A percentile compares a stretch with the other conserved stretches of the same genome.
Evolutionary conservation across 2,888 invertebrate genomes (phyloP).

Genomic region (Psylliodes chrysocephalus): DNA sequence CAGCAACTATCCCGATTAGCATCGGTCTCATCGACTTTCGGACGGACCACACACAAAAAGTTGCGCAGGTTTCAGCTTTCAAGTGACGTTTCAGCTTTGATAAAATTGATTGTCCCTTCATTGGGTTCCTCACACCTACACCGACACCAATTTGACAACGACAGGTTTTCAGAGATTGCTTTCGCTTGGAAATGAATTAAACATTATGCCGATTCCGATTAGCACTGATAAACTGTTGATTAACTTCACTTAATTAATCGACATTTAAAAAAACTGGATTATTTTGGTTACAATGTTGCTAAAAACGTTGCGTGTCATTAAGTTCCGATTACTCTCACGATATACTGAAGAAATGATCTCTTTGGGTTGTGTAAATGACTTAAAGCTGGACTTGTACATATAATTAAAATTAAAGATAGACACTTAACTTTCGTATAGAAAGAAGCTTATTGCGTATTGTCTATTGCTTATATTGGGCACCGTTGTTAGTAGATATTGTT

Average conservation of each 20-base stretch:
- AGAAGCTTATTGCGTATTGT: too few species aligned
- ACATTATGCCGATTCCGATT: conserved; percentile 35
- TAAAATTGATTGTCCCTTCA: conserved; percentile 33
- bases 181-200: conserved; percentile 36
- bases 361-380: too few species aligned
- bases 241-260: conserved; percentile 34
- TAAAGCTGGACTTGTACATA: too few species aligned
- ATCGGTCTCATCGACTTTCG: not conserved
- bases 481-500: too few species aligned
- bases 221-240: conserved; percentile 29
- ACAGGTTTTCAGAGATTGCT: conserved; percentile 37
- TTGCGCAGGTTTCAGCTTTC: conserved; percentile 30
- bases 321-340: not conserved
- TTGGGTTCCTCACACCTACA: conserved; percentile 37
- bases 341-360: too few species aligned
- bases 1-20: not conserved
- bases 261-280: conserved; percentile 24
- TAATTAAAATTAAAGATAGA: too few species aligned
- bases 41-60: conserved; percentile 26
- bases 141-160: conserved; percentile 39
- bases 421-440: too few species aligned
- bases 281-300: conserved; percentile 26
- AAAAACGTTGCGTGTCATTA: not conserved
- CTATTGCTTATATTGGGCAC: too few species aligned
- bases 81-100: conserved; percentile 31